phyloP scores from a whole-genome alignment of 2,888 invertebrate species.

The Monoplex corrugatus region DNA sequence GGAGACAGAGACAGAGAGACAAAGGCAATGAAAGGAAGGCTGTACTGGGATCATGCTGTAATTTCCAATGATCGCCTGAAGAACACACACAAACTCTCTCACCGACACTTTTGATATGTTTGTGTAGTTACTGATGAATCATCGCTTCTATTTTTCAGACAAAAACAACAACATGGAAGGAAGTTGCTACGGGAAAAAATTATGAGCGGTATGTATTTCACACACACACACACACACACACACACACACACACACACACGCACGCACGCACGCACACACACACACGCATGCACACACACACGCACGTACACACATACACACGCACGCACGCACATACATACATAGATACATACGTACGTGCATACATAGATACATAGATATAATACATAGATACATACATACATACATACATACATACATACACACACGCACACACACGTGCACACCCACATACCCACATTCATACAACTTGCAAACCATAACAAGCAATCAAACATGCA shows the following conservation, averaged over 20 bases:
- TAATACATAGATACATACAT: background rate
- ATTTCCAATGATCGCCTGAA: too few species aligned
- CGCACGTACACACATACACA: background rate
- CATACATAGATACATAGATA: background rate
- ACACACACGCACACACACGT: background rate
- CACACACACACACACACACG: background rate
- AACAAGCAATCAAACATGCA: too few species aligned
- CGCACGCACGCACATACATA: conserved; percentile 31
- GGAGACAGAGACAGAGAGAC: too few species aligned
- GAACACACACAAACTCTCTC: too few species aligned
- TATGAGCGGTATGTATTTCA: background rate
- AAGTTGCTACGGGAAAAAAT: background rate
- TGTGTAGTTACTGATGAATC: background rate
- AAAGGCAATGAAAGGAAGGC: too few species aligned
- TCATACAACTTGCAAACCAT: too few species aligned
- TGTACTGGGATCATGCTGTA: too few species aligned
- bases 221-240: background rate
- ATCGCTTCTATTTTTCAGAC: background rate
- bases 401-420: background rate
- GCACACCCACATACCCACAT: background rate
- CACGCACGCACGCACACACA: background rate
- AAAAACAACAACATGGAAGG: background rate
- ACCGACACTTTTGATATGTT: too few species aligned
- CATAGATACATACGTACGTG: background rate
- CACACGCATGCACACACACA: background rate